phyloP scores from a whole-genome alignment of 2,888 invertebrate genomes.

The Tenthredo distinguenda region DNA sequence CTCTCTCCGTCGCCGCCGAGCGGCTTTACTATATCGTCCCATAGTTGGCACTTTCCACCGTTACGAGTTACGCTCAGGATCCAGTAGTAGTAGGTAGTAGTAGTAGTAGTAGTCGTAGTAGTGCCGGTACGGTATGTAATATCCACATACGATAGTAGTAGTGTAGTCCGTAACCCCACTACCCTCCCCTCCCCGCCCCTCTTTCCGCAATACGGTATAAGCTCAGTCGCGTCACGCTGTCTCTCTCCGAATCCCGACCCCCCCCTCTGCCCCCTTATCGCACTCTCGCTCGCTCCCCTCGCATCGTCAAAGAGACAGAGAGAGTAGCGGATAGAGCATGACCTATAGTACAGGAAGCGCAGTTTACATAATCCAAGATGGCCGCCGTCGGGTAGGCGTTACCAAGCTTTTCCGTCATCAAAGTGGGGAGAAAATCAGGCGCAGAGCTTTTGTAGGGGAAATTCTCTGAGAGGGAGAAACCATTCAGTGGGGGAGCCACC shows the following conservation, averaged over 20 bases:
- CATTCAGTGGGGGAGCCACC: slow-evolving; percentile 57
- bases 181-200: not conserved
- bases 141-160: not conserved
- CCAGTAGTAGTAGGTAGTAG: slow-evolving; percentile 21
- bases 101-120: not conserved
- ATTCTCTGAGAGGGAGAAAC: slow-evolving; percentile 54
- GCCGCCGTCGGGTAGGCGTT: slow-evolving; percentile 63
- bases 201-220: not conserved
- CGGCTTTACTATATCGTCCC: slow-evolving; percentile 38
- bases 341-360: slow-evolving; percentile 52
- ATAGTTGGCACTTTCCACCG: slow-evolving; percentile 50
- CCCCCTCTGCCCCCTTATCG: not conserved
- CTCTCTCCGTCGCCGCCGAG: not conserved
- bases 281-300: slow-evolving; percentile 4
- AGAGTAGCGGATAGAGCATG: slow-evolving; percentile 26
- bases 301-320: not conserved
- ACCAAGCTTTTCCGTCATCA: slow-evolving; percentile 50
- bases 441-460: slow-evolving; percentile 52
- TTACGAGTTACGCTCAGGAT: slow-evolving; percentile 44
- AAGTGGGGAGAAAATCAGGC: slow-evolving; percentile 22
- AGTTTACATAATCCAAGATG: slow-evolving; percentile 71
- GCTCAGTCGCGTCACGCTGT: slow-evolving; percentile 33
- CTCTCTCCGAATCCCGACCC: not conserved
- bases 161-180: not conserved
- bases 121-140: not conserved